phyloP scores from a whole-genome alignment of 2,888 invertebrate species.

The Cotesia congregata region DNA sequence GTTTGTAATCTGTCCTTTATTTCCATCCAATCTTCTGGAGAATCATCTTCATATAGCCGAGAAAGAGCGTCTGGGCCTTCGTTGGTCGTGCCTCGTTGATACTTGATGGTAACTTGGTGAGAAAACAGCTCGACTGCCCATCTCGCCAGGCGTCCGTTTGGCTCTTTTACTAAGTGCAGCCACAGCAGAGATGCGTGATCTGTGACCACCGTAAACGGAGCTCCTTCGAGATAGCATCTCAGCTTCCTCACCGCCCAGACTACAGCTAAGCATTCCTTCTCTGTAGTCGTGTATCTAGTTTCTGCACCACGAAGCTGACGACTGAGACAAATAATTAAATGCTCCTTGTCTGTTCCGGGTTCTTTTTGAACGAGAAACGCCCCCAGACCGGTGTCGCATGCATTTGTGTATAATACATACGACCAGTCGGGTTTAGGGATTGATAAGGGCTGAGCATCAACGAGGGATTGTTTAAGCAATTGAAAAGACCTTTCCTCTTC shows the following conservation, averaged over 20 bases:
- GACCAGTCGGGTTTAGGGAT: constrained; percentile 37
- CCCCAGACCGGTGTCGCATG: constrained; percentile 45
- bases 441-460: constrained; percentile 31
- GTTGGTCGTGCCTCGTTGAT: not conserved
- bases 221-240: too few species aligned
- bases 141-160: constrained; percentile 14
- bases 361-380: constrained; percentile 45
- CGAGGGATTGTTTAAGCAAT: too few species aligned
- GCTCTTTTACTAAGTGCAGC: constrained; percentile 37
- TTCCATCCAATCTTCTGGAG: too few species aligned
- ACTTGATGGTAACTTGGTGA: not conserved
- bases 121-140: constrained; percentile 9
- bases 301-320: too few species aligned
- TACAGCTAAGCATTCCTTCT: too few species aligned
- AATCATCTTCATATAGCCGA: not conserved
- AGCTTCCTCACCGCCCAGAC: too few species aligned
- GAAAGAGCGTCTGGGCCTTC: constrained; percentile 14
- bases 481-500: too few species aligned
- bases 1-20: too few species aligned
- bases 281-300: too few species aligned
- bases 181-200: constrained; percentile 14
- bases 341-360: not conserved
- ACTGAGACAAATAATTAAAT: too few species aligned
- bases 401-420: constrained; percentile 41
- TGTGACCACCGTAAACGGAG: too few species aligned